phyloP scores from a whole-genome alignment of 2,113 vertebrate genomes.

The Cinclus cinclus region DNA sequence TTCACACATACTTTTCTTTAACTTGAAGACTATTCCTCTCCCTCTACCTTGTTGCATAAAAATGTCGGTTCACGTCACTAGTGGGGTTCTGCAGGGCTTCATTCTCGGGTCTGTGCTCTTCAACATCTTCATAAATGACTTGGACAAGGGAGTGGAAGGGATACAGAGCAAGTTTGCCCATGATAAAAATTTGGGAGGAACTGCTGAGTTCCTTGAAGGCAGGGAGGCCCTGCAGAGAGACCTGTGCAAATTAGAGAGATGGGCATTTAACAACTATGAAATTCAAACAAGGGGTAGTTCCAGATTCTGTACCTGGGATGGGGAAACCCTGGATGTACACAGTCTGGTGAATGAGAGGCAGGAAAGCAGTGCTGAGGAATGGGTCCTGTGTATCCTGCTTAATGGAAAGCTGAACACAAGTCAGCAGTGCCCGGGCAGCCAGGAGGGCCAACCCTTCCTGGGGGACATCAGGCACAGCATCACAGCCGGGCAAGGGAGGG shows the following conservation, averaged over 20 bases:
- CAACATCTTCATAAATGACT: neutral
- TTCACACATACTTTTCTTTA: neutral
- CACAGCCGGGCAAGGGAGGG: neutral
- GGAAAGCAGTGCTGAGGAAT: neutral
- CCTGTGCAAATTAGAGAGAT: neutral
- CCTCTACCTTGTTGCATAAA: neutral
- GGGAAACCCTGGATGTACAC: rapidly evolving
- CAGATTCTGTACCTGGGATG: neutral
- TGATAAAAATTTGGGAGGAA: neutral
- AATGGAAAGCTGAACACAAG: rapidly evolving
- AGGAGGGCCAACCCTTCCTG: neutral
- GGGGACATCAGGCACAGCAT: neutral
- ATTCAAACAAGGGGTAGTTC: neutral
- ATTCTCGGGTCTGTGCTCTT: rapidly evolving
- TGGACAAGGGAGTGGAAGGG: neutral
- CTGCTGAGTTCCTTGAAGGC: neutral
- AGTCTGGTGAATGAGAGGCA: neutral
- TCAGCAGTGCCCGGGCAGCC: neutral
- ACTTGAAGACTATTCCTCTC: neutral
- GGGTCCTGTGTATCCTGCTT: neutral
- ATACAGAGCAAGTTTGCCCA: neutral
- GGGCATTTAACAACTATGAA: neutral
- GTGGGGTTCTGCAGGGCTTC: too few species aligned
- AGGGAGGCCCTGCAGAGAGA: neutral
- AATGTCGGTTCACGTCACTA: neutral